phyloP scores from a whole-genome alignment of 92 coral and sea anemone species.

The Palythoa grandis region DNA sequence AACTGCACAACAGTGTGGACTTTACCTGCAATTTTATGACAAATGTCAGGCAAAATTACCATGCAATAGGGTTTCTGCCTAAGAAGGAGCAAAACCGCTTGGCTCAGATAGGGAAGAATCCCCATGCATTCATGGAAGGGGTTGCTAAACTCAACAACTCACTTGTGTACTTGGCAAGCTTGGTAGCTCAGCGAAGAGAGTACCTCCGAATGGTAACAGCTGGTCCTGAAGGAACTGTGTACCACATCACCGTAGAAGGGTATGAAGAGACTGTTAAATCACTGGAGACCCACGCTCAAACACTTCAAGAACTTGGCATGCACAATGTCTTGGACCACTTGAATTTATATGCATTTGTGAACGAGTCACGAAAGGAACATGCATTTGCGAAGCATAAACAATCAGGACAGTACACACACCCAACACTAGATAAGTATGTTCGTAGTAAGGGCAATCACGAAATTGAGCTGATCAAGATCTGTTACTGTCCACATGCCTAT shows the following conservation, averaged over 20 bases:
- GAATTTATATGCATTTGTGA: slow-evolving; percentile 69
- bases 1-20: slow-evolving; percentile 36
- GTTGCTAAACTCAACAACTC: background rate
- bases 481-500: slow-evolving; percentile 63
- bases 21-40: slow-evolving; percentile 71
- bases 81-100: slow-evolving; percentile 61
- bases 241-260: slow-evolving; percentile 51
- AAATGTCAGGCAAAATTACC: slow-evolving; percentile 53
- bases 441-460: slow-evolving; percentile 66
- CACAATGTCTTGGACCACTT: slow-evolving; percentile 8
- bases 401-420: slow-evolving; percentile 73
- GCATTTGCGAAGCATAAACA: slow-evolving; percentile 80
- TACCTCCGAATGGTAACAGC: slow-evolving; percentile 39
- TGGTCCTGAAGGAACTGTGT: slow-evolving; percentile 70
- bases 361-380: slow-evolving; percentile 84
- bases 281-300: slow-evolving; percentile 43
- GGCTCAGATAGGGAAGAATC: background rate
- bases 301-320: slow-evolving; percentile 41
- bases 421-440: slow-evolving; percentile 64
- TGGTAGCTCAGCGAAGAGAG: slow-evolving; percentile 31
- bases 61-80: slow-evolving; percentile 62
- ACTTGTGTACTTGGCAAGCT: slow-evolving; percentile 15
- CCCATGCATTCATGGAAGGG: slow-evolving; percentile 12
- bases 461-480: slow-evolving; percentile 64
- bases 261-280: slow-evolving; percentile 53